phyloP scores from a whole-genome alignment of 2,888 invertebrate species.

The Augiades crinisus region DNA sequence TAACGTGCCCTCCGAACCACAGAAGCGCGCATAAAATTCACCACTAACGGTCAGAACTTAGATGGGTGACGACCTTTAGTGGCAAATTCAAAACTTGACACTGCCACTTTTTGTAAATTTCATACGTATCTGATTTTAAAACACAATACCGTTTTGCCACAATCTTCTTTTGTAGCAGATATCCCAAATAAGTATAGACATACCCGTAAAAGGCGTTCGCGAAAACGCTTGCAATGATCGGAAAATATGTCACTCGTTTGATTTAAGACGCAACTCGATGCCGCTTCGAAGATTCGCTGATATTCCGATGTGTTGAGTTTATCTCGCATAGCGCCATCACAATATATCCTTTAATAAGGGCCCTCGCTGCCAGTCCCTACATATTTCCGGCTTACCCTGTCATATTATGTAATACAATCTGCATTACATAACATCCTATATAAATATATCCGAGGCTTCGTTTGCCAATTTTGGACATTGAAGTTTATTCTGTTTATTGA shows the following conservation, averaged over 20 bases:
- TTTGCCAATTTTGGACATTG: too few relatives aligned
- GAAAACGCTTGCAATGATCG: background rate
- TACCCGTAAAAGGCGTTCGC: background rate
- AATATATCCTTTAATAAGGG: conserved; percentile 40
- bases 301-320: conserved; percentile 29
- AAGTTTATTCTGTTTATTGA: too few relatives aligned
- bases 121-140: too few relatives aligned
- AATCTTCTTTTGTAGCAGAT: conserved; percentile 1
- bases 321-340: conserved; percentile 37
- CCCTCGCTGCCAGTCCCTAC: conserved; percentile 40
- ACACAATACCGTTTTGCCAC: too few relatives aligned
- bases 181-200: conserved; percentile 4
- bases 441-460: too few relatives aligned
- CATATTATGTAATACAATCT: conserved; percentile 37
- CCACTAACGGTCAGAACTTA: too few relatives aligned
- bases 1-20: too few relatives aligned
- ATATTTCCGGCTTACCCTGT: conserved; percentile 46
- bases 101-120: too few relatives aligned
- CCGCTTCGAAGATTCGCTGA: conserved; percentile 1
- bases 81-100: too few relatives aligned
- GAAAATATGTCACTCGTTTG: background rate
- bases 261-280: conserved; percentile 4
- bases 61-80: too few relatives aligned
- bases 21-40: too few relatives aligned
- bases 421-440: conserved; percentile 31